These are phyloP conservation scores for Plectropomus leopardus DNA, from an alignment of 2,113 vertebrate genomes.

Conservation along the genomic window DNA sequence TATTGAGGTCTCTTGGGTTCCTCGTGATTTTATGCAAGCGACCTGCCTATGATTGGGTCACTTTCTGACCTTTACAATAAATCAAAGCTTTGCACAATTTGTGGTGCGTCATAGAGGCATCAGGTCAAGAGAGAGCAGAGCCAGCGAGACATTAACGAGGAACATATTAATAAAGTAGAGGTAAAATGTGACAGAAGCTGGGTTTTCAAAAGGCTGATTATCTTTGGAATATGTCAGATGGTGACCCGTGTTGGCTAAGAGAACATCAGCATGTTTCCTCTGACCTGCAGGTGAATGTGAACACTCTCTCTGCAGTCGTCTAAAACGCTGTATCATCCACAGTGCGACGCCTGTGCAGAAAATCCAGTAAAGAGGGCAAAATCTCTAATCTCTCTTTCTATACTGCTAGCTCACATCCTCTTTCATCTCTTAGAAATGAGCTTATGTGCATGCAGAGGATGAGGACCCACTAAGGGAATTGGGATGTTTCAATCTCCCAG, in stretches of 20 bases:
- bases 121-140: conserved; percentile 19
- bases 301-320: conserved; percentile 18
- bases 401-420: conserved; percentile 34
- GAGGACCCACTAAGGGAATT: conserved; percentile 64
- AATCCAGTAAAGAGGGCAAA: conserved; percentile 27
- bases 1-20: not conserved
- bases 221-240: conserved; percentile 35
- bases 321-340: conserved; percentile 44
- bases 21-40: conserved; percentile 5
- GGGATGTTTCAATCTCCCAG: conserved; percentile 62
- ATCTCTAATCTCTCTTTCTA: conserved; percentile 53
- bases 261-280: conserved; percentile 21
- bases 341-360: conserved; percentile 20
- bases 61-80: conserved; percentile 30
- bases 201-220: conserved; percentile 42
- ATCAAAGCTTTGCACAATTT: conserved; percentile 21
- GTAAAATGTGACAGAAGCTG: conserved; percentile 25
- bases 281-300: conserved; percentile 47
- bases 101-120: not conserved
- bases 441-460: conserved; percentile 53
- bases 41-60: not conserved
- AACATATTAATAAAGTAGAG: conserved; percentile 15
- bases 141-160: conserved; percentile 11
- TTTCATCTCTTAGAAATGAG: conserved; percentile 69
- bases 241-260: conserved; percentile 10